A percentile compares a stretch with the other conserved stretches of the same genome.
phyloP scores from a whole-genome alignment of 1,140 invertebrate genomes.

The Nephotettix cincticeps region DNA sequence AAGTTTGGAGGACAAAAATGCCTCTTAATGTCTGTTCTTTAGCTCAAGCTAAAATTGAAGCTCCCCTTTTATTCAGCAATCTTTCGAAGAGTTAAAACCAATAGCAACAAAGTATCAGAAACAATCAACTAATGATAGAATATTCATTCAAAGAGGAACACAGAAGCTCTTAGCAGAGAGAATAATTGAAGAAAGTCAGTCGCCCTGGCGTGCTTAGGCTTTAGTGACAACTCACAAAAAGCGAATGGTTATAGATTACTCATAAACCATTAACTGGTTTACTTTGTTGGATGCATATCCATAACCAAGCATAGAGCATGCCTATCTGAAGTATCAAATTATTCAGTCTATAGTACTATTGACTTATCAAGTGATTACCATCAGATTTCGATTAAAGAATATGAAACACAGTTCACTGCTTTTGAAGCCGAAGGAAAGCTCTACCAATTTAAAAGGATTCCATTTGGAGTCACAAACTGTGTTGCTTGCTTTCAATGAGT shows the following conservation, averaged over 20 bases:
- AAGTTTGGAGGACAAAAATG: no score
- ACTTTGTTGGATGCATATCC: background rate
- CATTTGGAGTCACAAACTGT: conserved; percentile 37
- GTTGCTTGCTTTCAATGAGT: conserved; percentile 26
- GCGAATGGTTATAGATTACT: background rate
- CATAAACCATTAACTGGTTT: background rate
- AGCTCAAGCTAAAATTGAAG: no score
- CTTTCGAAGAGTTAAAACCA: no score
- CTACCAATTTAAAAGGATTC: conserved; percentile 18
- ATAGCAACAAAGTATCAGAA: no score
- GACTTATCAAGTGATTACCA: background rate
- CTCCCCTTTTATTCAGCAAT: no score
- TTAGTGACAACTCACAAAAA: background rate
- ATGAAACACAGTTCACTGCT: background rate
- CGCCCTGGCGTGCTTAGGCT: background rate
- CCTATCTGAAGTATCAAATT: background rate
- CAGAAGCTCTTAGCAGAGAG: background rate
- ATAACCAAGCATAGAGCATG: background rate
- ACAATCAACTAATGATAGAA: no score
- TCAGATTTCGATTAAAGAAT: background rate
- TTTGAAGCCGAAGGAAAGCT: background rate
- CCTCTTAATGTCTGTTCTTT: no score
- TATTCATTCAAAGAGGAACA: no score
- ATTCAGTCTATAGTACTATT: background rate
- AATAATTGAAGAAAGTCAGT: background rate